phyloP scores from a whole-genome alignment of 2,797 vertebrate species.

The Cryptoprocta ferox region DNA sequence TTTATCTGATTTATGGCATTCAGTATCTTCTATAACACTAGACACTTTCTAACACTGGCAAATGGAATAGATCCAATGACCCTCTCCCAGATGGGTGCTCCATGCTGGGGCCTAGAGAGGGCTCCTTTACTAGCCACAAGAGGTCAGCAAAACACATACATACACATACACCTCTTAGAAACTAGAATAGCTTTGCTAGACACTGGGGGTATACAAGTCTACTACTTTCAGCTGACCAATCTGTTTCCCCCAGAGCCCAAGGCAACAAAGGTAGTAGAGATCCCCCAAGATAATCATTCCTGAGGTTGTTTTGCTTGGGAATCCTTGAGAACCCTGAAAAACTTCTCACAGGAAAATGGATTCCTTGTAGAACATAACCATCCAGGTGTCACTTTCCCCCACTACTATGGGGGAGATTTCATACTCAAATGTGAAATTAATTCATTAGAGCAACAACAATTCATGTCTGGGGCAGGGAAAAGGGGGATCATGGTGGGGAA shows the following conservation, averaged over 20 bases:
- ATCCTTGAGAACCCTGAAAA: conserved; percentile 12
- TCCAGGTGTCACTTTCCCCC: not conserved
- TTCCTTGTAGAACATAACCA: conserved; percentile 29
- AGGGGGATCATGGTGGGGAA: not conserved
- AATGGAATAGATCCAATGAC: not conserved
- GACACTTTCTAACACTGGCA: not conserved
- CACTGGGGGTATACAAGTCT: not conserved
- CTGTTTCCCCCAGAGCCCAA: not conserved
- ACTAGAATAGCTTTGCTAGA: not conserved
- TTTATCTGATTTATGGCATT: conserved; percentile 26
- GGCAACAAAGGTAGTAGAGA: not conserved
- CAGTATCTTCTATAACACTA: not conserved
- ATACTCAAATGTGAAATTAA: conserved; percentile 27
- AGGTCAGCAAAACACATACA: conserved; percentile 62
- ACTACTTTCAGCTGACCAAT: not conserved
- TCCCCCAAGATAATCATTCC: not conserved
- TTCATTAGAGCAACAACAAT: not conserved
- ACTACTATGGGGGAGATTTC: not conserved
- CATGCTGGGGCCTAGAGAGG: not conserved
- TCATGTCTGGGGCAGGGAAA: not conserved
- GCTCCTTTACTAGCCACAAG: conserved; percentile 53
- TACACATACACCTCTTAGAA: not conserved
- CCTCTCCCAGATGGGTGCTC: not conserved
- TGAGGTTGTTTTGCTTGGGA: conserved; percentile 24
- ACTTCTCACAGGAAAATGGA: conserved; percentile 25